Percentiles rank a stretch among this genome's conserved stretches.
Conservation (phyloP, 2,888 invertebrate genomes). For the Sinohyriopsis cumingii region DNA sequence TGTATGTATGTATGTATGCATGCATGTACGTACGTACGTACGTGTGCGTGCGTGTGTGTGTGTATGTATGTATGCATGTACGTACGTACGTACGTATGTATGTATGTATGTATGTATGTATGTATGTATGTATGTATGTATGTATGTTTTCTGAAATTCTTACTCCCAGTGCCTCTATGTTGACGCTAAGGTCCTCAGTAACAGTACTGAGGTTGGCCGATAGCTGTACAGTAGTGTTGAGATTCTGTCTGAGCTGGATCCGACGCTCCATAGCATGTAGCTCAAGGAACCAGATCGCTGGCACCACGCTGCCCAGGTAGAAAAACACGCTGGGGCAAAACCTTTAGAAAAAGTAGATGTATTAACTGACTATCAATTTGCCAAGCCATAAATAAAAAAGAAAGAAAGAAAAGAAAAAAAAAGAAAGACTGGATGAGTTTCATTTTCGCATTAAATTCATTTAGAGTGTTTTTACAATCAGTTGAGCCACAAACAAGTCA, state of each 20-base stretch:
- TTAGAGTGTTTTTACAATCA: too few species aligned
- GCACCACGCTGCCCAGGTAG: constrained; percentile 90
- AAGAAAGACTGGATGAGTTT: too few species aligned
- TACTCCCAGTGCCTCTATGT: constrained; percentile 11
- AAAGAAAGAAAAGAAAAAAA: neutral
- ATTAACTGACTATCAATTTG: too few species aligned
- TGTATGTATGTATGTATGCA: too few species aligned
- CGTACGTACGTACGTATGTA: too few species aligned
- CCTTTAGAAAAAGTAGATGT: constrained; percentile 75
- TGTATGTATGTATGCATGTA: too few species aligned
- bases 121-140: neutral
- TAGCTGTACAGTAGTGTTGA: neutral
- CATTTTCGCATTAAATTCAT: too few species aligned
- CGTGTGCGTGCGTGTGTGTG: too few species aligned
- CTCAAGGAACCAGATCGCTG: constrained; percentile 94
- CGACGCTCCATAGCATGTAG: constrained; percentile 87
- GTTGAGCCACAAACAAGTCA: too few species aligned
- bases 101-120: constrained; percentile 1
- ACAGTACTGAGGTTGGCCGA: neutral
- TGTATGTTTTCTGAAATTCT: neutral
- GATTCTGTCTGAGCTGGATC: constrained; percentile 67
- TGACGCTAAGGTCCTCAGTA: constrained; percentile 12
- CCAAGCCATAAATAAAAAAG: neutral
- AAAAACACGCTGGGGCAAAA: constrained; percentile 95
- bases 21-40: too few species aligned